Evolutionary conservation across 2,797 vertebrate species (phyloP), one percentile per base, ranked within the genome.

Genomic region (Amniataba percoides): DNA sequence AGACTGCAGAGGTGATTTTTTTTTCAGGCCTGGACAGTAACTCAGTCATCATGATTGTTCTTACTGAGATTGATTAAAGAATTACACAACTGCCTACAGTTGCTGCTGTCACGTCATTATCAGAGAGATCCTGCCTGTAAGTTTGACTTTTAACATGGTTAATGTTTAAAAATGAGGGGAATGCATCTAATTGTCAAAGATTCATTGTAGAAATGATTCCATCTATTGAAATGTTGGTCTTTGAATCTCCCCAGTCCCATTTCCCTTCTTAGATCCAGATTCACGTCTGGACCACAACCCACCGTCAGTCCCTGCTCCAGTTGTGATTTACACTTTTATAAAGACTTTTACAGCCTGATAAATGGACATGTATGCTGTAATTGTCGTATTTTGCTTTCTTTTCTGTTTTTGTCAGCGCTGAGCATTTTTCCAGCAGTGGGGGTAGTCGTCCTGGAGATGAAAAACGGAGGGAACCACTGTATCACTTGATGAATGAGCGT

Each of bases 401-500:
- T 43, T 27, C 16, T 0, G 11, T 59, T 19, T 69, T 23, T 14
- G 23, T 0, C 11, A 66, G 39, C 19, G n/a, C 23, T 39, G 15
- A 8, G 27, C 21, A 63, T 85, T 80, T 72, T 73, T 59, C 48
- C 4, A 18, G 21, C 36, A 10, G 27, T 31, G 58, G 52, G 31
- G 9, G 42, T 23, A 14, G 23, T 56, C 16, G 23, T 42, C 61
- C 0, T 9, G 59, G 43, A 43, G 62, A 40, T 11, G 23, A 40
- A 55, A 69, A 53, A 27, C 1, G 12, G 12, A 45, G 70, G 48
- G 53, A 60, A 62, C 19, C 19, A 1, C 25, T 3, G 72, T 19
- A 67, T 61, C 65, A 43, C 57, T 75, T 78, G 82, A 88, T 71
- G 34, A 82, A 82, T 73, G 65, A 76, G 67, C 34, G 31, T 78